These are phyloP conservation scores for Craniophora ligustri DNA, from an alignment of 2,888 invertebrate species.

Conservation along the genomic window DNA sequence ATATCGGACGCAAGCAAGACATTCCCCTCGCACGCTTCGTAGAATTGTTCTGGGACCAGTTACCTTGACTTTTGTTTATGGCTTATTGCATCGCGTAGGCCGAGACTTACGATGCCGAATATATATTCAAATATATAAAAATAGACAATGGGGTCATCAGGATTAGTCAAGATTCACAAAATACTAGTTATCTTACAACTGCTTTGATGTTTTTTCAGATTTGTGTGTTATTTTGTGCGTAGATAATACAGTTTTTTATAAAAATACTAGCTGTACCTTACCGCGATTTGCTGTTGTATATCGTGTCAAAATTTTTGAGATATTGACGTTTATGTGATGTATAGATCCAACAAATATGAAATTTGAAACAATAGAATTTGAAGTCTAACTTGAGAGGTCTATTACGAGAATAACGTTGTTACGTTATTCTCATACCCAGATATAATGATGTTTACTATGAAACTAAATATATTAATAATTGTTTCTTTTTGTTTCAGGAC, in stretches of 20 bases:
- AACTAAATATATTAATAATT: background rate
- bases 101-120: slow-evolving; percentile 49
- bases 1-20: slow-evolving; percentile 13
- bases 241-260: no score
- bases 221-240: background rate
- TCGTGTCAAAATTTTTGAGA: no score
- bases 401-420: no score
- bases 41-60: slow-evolving; percentile 59
- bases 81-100: slow-evolving; percentile 69
- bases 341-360: no score
- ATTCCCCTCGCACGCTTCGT: slow-evolving; percentile 54
- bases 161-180: slow-evolving; percentile 48
- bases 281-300: no score
- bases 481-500: slow-evolving; percentile 88
- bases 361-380: no score
- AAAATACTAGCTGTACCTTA: no score
- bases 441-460: no score
- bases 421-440: no score
- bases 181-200: slow-evolving; percentile 16
- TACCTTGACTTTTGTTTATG: slow-evolving; percentile 70
- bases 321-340: no score
- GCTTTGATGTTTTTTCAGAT: slow-evolving; percentile 1
- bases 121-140: slow-evolving; percentile 56
- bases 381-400: no score
- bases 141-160: slow-evolving; percentile 65